Conservation (phyloP, 1,140 invertebrate species). For the Panagrolaimus sp. region DNA sequence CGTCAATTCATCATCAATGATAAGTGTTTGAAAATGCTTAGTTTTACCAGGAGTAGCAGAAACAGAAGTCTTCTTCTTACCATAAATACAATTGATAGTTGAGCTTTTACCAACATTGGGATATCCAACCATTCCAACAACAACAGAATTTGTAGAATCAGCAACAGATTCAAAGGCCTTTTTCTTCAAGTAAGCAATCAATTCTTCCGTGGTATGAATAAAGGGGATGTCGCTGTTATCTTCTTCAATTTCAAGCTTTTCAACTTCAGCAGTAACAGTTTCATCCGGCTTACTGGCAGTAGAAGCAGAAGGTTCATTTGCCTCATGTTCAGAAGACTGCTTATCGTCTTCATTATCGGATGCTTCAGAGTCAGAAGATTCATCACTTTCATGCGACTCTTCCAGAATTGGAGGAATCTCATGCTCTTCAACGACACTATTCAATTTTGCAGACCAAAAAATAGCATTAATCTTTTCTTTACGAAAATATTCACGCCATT, state of each 20-base stretch:
- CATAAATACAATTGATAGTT: conserved; percentile 86
- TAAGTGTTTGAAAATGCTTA: conserved; percentile 72
- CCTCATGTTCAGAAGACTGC: conserved; percentile 35
- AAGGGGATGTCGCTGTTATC: conserved; percentile 16
- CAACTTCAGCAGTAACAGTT: conserved; percentile 23
- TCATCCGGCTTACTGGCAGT: conserved; percentile 57
- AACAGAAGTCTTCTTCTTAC: conserved; percentile 84
- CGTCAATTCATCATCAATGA: conserved; percentile 64
- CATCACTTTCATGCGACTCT: conserved; percentile 23
- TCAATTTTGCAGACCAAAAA: conserved; percentile 68
- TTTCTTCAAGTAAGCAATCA: conserved; percentile 38
- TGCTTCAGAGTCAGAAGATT: neutral
- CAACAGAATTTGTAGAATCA: conserved; percentile 60
- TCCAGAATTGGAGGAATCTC: neutral
- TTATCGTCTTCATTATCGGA: conserved; percentile 61
- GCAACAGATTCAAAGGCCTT: conserved; percentile 19
- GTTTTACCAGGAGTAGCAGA: conserved; percentile 94
- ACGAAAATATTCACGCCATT: conserved; percentile 83
- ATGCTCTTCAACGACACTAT: conserved; percentile 11
- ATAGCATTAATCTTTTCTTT: conserved; percentile 67
- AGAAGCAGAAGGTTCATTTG: neutral
- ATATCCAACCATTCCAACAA: conserved; percentile 87
- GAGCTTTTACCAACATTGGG: conserved; percentile 99
- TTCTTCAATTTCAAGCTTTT: neutral
- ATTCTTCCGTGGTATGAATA: conserved; percentile 28